These are phyloP conservation scores for Ashinkailepas kermadecensis DNA, from an alignment of 2,888 invertebrate genomes.

Conservation along the genomic window DNA sequence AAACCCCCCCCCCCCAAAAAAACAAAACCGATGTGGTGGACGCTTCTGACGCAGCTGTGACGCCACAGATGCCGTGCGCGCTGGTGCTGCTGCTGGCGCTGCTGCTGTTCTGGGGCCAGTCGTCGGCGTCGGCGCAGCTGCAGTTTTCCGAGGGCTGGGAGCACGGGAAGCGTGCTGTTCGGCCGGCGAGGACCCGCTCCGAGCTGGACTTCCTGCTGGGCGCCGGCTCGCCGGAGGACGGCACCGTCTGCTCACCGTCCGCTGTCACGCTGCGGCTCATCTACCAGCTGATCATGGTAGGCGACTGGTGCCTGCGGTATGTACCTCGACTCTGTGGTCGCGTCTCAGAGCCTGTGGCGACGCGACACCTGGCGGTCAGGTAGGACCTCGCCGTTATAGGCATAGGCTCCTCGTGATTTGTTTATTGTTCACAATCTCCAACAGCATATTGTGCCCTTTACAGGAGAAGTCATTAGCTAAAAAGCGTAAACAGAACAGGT, in stretches of 20 bases:
- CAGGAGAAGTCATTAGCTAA: too few relatives aligned
- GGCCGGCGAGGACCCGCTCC: not conserved
- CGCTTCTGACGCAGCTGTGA: too few relatives aligned
- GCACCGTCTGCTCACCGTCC: not conserved
- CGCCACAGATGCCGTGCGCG: not conserved
- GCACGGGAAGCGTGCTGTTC: not conserved
- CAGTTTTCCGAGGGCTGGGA: conserved; percentile 1
- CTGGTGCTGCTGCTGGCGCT: not conserved
- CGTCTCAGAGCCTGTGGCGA: too few relatives aligned
- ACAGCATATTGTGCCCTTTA: too few relatives aligned
- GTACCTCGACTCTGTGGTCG: too few relatives aligned
- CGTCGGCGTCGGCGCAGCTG: not conserved
- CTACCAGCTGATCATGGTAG: not conserved
- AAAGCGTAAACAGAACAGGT: too few relatives aligned
- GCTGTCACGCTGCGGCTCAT: not conserved
- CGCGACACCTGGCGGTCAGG: too few relatives aligned
- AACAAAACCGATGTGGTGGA: too few relatives aligned
- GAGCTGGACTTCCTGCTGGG: not conserved
- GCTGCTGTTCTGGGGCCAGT: conserved; percentile 2
- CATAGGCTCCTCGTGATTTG: too few relatives aligned
- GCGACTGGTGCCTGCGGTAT: not conserved
- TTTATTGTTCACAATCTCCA: too few relatives aligned
- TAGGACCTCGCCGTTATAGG: too few relatives aligned
- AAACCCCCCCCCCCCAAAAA: too few relatives aligned
- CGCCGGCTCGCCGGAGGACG: not conserved